Percentiles rank a stretch among this genome's conserved stretches.
phyloP scores from a whole-genome alignment of 2,888 invertebrate genomes.

The Oxystoma pomonae region DNA sequence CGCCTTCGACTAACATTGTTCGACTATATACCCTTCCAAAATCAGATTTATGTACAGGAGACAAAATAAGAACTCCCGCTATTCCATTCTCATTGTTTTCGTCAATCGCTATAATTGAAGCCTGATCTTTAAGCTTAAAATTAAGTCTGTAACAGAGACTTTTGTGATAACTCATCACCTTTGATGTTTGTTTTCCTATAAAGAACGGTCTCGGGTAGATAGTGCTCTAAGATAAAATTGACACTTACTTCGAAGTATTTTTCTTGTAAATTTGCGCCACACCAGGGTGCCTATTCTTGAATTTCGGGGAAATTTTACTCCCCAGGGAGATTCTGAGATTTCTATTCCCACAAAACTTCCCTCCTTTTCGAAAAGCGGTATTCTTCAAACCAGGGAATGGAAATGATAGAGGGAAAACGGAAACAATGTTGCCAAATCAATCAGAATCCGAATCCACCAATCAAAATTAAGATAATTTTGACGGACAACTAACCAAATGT shows the following conservation, averaged over 20 bases:
- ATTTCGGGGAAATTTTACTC: no score
- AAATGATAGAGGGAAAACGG: no score
- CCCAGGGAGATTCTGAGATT: no score
- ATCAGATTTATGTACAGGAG: constrained; percentile 37
- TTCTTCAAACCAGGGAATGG: no score
- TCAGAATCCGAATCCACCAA: no score
- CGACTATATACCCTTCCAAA: constrained; percentile 40
- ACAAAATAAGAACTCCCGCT: constrained; percentile 39
- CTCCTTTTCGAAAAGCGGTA: no score
- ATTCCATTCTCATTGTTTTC: constrained; percentile 28
- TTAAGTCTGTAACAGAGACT: constrained; percentile 35
- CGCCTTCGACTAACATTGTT: constrained; percentile 37
- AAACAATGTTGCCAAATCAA: no score
- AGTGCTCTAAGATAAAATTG: constrained; percentile 37
- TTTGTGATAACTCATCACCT: constrained; percentile 38
- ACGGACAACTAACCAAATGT: no score
- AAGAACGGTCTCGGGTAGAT: constrained; percentile 37
- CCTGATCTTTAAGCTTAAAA: constrained; percentile 37
- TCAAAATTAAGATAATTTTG: no score
- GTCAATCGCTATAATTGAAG: constrained; percentile 41
- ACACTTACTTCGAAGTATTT: constrained; percentile 33
- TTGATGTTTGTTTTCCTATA: constrained; percentile 38
- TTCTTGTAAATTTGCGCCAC: constrained; percentile 40
- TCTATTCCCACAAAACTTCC: no score
- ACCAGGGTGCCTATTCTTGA: constrained; percentile 37